A percentile compares a stretch with the other conserved stretches of the same genome.
Conservation (phyloP, 2,797 vertebrate species). For the Nyctalus aviator region DNA sequence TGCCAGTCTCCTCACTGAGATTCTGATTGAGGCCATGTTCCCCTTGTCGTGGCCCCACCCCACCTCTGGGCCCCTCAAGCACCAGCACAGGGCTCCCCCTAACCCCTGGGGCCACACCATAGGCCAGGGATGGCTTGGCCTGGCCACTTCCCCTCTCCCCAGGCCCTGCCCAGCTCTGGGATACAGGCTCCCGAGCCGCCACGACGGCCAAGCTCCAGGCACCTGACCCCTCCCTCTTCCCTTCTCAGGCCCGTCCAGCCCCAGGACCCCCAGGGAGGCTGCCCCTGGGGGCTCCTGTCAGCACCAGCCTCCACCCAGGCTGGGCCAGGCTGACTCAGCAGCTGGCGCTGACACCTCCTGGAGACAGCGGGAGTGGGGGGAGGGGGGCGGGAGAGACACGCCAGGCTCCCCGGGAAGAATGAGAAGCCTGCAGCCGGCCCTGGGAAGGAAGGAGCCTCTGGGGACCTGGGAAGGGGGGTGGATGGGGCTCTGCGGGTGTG, state of each 20-base stretch:
- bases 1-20: neutral
- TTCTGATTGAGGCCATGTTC: neutral
- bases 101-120: neutral
- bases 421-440: neutral
- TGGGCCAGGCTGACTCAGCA: conserved; percentile 59
- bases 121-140: neutral
- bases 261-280: neutral
- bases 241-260: neutral
- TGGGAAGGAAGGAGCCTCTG: neutral
- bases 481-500: neutral
- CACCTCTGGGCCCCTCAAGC: neutral
- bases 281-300: neutral
- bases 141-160: neutral
- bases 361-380: neutral
- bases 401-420: neutral
- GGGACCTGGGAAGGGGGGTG: neutral
- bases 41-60: neutral
- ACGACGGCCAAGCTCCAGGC: neutral
- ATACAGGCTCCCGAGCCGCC: neutral
- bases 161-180: neutral
- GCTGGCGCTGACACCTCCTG: neutral
- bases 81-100: neutral
- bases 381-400: neutral
- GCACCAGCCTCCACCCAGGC: conserved; percentile 8
- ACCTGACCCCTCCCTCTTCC: neutral